Conservation (phyloP, 2,888 invertebrate species). For the Cyaniris semiargus region DNA sequence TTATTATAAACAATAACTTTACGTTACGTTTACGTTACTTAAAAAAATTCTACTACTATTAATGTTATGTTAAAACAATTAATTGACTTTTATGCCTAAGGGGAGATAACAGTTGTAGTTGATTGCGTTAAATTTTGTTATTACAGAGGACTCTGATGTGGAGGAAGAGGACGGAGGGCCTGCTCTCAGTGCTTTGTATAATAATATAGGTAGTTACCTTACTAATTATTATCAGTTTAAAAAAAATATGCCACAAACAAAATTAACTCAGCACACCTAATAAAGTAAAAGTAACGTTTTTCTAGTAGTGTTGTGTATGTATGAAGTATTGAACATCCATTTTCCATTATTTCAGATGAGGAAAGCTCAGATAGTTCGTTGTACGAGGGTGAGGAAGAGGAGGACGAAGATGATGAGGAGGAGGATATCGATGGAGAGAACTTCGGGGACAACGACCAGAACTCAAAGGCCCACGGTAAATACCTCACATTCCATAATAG, state of each 20-base stretch:
- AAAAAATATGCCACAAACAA: not conserved
- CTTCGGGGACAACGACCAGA: constrained; percentile 69
- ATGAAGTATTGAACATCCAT: not conserved
- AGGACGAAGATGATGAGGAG: constrained; percentile 69
- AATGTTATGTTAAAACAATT: no score
- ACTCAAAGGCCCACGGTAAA: constrained; percentile 62
- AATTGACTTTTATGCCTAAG: not conserved
- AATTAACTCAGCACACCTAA: not conserved
- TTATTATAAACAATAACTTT: not conserved
- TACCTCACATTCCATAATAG: not conserved
- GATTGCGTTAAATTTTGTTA: constrained; percentile 43
- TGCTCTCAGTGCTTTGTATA: constrained; percentile 85
- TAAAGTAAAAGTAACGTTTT: not conserved
- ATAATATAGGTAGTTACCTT: constrained; percentile 76
- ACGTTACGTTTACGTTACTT: no score
- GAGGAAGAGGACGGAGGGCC: constrained; percentile 84
- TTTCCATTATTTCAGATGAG: constrained; percentile 56
- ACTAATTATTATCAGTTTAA: constrained; percentile 15
- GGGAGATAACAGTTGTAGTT: constrained; percentile 36
- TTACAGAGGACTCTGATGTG: constrained; percentile 74
- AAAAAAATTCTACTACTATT: not conserved
- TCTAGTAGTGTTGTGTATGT: not conserved
- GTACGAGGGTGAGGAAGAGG: constrained; percentile 71
- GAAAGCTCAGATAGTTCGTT: constrained; percentile 73
- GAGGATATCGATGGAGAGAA: constrained; percentile 66